Evolutionary conservation across 2,797 vertebrate species (phyloP), one percentile per base, ranked within the genome.

Genomic region (Propithecus deckenii): DNA sequence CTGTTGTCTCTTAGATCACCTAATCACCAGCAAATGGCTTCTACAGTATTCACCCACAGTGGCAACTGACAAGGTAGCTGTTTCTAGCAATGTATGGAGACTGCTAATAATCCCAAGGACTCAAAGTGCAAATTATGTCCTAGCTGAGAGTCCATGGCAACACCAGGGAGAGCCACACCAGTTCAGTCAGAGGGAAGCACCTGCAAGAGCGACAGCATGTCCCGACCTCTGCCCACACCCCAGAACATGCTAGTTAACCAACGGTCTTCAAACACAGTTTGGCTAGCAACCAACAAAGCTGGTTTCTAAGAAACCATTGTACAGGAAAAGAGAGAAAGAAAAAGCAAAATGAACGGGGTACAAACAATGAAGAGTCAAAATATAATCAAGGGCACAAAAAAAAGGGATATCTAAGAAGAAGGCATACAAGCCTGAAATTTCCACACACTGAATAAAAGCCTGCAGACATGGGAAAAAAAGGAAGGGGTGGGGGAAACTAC

Each of bases 361-460:
- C 28, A 55, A 48, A 52, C 32, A 74, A 89, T n/a, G 43, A 67
- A 59, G 43, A 46, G 18, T 81, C 46, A 93, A 95, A 94, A 94
- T 35, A 17, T 48, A 90, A 95, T 43, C 55, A 46, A 83, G 69
- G 79, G 9, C 95, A 94, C 86, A 75, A 92, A 75, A 91, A 91
- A 32, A 91, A 96, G 94, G 97, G 94, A 97, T 88, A 91, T 92
- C 93, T 91, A 96, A 52, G 74, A 98, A 98, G 91, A 98, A 98
- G 97, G 97, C 89, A 97, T 71, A 95, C 78, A 98, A 96, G 96
- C 94, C 97, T 98, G 92, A 85, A 95, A 97, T 97, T 97, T 98
- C 98, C 98, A 97, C 95, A 97, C 91, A 98, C 83, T 94, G 97
- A 97, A 97, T 96, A 98, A 96, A 97, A 96, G 65, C 96, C 95